Base-by-base conservation (phyloP, 1,140 invertebrate genomes). In the Leptinotarsa defecta region DNA sequence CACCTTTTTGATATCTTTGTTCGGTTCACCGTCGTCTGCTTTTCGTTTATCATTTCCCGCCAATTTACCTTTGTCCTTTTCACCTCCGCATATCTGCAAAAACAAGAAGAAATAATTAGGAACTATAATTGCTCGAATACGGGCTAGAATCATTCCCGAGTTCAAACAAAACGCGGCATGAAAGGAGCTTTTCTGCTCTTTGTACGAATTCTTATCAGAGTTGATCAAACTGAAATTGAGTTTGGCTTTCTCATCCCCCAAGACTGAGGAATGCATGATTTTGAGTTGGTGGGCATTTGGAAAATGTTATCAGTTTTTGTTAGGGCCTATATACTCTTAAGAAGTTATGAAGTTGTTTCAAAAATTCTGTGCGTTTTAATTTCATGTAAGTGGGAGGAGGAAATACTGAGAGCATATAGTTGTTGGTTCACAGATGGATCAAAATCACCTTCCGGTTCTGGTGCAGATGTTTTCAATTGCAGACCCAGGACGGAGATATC, bases 1-100 rank as follows among this genome's bases (percentile, higher is more conserved):
- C 86, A 92, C 91, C 89, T 92, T 92, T 87, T 92, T 92, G 73
- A 92, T 87, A 85, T 92, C 91, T 80, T 91, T 92, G 81, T 90
- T 90, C 48, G 89, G 87, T 81, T 91, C 90, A 3, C 89, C 89
- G 70, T 91, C 91, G 77, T 90, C 90, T 4, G 91, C 91, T 88
- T 92, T 92, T 75, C 91, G 85, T 81, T 92, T 92, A 83, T 91
- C 91, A 57, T 90, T 90, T 74, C 89, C 88, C 65, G 89, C 85
- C 68, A 90, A 85, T 82, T 90, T 90, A 71, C 86, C 87, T 81
- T 91, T 91, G 77, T 91, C 90, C 78, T 89, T 90, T 77, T 86
- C 84, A 57, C 77, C 75, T 61, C 77, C 81, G 49, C 76, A 78
- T 71, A 80, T 77, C 76, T 78, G 78, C 63, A 88, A 88, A 84